Base-by-base conservation (phyloP, 53 echinoderm and acorn worm species). In the Echinarachnius parma region DNA sequence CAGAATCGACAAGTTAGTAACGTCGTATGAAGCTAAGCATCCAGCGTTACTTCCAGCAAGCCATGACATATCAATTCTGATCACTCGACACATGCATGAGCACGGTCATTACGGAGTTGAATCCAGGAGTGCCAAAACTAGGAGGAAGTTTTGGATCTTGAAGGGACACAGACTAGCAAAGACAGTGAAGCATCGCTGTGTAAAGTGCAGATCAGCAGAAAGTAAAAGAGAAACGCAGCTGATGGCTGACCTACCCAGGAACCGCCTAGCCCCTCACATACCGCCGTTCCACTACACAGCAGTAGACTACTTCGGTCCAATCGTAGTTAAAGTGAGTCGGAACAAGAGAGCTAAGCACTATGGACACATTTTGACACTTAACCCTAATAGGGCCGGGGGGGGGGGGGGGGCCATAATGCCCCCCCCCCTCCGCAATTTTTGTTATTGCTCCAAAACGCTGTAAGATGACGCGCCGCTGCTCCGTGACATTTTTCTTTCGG, bases 71-170 rank as follows among this genome's bases (percentile, higher is more conserved):
- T 63, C 83, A 5, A 46, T 64, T 30, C 75, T 88, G 33, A 66
- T 88, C 34, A 83, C 83, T 15, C 54, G 75, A 22, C 9, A 80
- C 19, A 20, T 80, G 4, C 83, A 88, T 80, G 76, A 88, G 35
- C 52, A 36, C 26, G 89, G 89, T 21, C 83, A 83, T 34, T 54
- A 76, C 31, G 80, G 89, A 31, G 89, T 88, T 11, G 79, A 65
- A 3, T 61, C 75, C 0, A 88, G 79, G 22, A 47, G 80, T 59
- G 83, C 88, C 65, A 80, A 48, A 33, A n/a, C 57, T 33, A 28
- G 81, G 35, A 13, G 71, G 5, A 71, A 25, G n/a, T 80, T 70
- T 34, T 71, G 72, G 81, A 80, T 84, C 23, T 13, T 89, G 9
- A 59, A 54, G 5, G 84, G 65, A 3, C 69, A 75, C 21, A 66